A percentile compares a stretch with the other conserved stretches of the same genome.
Conservation (phyloP, 2,888 invertebrate species). For the Digitonthophagus gazella region DNA sequence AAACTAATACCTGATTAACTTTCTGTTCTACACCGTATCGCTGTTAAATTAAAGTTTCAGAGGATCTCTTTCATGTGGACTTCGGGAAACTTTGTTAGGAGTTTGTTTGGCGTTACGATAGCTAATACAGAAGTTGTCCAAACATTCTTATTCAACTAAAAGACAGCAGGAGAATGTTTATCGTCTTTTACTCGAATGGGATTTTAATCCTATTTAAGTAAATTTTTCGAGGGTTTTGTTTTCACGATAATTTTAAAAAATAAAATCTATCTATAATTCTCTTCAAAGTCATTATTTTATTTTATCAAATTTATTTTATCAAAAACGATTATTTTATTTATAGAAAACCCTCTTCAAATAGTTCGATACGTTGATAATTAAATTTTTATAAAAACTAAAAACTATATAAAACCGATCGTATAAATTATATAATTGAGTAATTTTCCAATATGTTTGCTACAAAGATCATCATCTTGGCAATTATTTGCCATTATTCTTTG, state of each 20-base stretch:
- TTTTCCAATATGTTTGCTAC: neutral
- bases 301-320: too few relatives aligned
- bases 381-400: neutral
- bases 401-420: neutral
- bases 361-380: neutral
- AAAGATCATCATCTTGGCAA: neutral
- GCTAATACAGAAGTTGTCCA: neutral
- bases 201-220: neutral
- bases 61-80: neutral
- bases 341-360: too few relatives aligned
- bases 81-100: neutral
- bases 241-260: too few relatives aligned
- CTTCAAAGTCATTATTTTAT: too few relatives aligned
- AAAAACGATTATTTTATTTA: too few relatives aligned
- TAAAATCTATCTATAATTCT: too few relatives aligned
- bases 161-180: neutral
- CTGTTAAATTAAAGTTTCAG: neutral
- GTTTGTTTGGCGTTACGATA: neutral
- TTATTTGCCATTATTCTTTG: neutral
- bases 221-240: too few relatives aligned
- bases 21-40: neutral
- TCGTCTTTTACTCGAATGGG: neutral
- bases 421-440: neutral
- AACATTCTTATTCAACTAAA: neutral
- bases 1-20: neutral